Base-by-base conservation (phyloP, 1,140 invertebrate genomes). In the Grapholita molesta region DNA sequence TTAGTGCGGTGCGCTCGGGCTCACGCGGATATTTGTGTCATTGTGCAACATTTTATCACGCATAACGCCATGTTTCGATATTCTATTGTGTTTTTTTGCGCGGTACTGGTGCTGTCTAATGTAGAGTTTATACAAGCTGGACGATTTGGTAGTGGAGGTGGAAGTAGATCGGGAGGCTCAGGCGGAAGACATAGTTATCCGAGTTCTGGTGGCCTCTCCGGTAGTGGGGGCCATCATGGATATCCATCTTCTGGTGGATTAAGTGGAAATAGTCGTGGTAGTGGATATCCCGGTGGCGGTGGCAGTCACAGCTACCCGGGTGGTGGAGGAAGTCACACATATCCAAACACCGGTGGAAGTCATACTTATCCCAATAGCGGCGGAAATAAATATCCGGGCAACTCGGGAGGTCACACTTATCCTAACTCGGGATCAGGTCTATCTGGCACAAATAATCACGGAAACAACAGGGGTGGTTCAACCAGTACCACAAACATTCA, bases 211-310 rank as follows among this genome's bases (percentile, higher is more conserved):
- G 79, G 79, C 11, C 70, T 80, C 25, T 85, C 83, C 12, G 83
- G 83, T 18, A 66, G 78, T 15, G 70, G 77, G 15, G 77, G 69
- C n/a, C 52, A 18, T 30, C 80, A 83, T 67, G 75, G 73, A n/a
- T 84, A 84, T 68, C 84, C 84, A 5, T 71, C 78, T 12, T 77
- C 77, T 18, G 83, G 84, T 1, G 82, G 82, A 30, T 52, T 83
- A 23, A 81, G 80, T 23, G 80, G 83, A 2, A 72, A 23, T 18
- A 32, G 68, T 15, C 23, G 23, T 11, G 18, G 32, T 18, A 18
- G n/a, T 7, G 8, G 32, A 3, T 42, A 52, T 1, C 32, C 69
- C 9, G 53, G 35, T 12, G 6, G 57, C 18, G 12, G 30, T 32
- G 61, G 65, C 1, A 77, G 68, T 61, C 75, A 85, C 21, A 55